Evolutionary conservation across 2,888 invertebrate species (phyloP), one percentile per base, ranked within the genome.

Genomic region (Sturmia bella): DNA sequence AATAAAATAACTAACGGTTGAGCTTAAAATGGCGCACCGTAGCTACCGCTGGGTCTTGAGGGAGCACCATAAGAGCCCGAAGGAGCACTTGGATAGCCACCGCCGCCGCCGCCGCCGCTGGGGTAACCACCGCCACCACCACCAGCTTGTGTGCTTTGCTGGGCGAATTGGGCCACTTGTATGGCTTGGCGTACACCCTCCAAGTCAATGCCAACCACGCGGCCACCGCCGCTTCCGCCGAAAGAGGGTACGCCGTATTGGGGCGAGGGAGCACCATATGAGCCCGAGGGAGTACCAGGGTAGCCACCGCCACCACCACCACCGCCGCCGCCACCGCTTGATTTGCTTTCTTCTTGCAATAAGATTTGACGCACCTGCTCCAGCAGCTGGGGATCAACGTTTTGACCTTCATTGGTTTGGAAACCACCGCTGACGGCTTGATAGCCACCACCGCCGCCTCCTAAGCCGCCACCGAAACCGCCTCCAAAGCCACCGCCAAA

Each of bases 281-380:
- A 91, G 73, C 92, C 90, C 74, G 92, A 90, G 50, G 93, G 93
- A 92, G 93, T 92, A 86, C 93, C 92, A 19, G 91, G 90, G 50
- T 91, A 91, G 27, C 92, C 92, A 15, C 87, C 87, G 13, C 84
- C 75, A 11, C 83, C 91, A 75, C 91, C 91, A 27, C 91, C 91
- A 43, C 92, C 92, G 83, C 92, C 92, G 43, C 92, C 92, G 19
- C 92, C 92, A 27, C 93, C 92, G 32, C 92, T 92, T 61, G 93
- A 92, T 87, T 92, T 93, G 86, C 94, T 92, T 90, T 96, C 96
- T 91, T 96, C 96, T 88, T 94, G 95, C 86, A 96, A 93, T 85
- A 96, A 93, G 91, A 96, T 96, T 91, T 96, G 95, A 87, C 96
- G 94, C 88, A 96, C 94, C 91, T 96, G 95, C 88, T 96, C 96